Base-by-base conservation (phyloP, 2,888 invertebrate genomes). In the Eremobia ochroleuca region DNA sequence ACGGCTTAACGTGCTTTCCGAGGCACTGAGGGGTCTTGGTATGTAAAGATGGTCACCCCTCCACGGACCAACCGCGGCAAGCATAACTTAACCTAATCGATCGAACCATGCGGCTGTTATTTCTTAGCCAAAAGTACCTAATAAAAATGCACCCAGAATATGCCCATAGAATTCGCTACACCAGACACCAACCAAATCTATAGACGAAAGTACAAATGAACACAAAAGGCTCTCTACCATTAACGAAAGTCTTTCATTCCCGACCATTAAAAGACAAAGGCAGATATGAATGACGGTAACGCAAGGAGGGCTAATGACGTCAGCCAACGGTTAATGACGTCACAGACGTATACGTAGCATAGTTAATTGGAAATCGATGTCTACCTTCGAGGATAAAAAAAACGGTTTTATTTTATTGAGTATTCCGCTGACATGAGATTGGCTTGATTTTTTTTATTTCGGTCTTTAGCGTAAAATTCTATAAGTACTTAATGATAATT, bases 331-430 rank as follows among this genome's bases (percentile, higher is more conserved):
- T 72, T 83, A 86, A 78, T 77, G 72, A 80, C 46, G 75, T 71
- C 55, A 66, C 75, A 31, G 58, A 69, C 46, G 40, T 77, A 72
- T 61, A 85, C 58, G 81, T 76, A 69, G 73, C 52, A 78, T 72
- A 79, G 83, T 80, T 94, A 94, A 94, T 94, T 93, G 90, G 90
- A 87, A 94, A 94, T 94, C 94, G 93, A 95, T 95, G 86, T 65
- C 77, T 90, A 87, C 86, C 88, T 89, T 90, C 77, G 80, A 83
- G 85, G 77, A 67, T 62, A 69, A 74, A 66, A 74, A 66, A 82
- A 85, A 82, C 18, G 62, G 68, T 43, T 69, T 73, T 55, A 73
- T 68, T 78, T 72, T 74, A 75, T 61, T 59, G 65, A 52, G 4
- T 11, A 34, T 55, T n/a, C n/a, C 34, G 67, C 46, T 49, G 25